Conservation (phyloP, 2,888 invertebrate genomes). For the Monopis laevigella region DNA sequence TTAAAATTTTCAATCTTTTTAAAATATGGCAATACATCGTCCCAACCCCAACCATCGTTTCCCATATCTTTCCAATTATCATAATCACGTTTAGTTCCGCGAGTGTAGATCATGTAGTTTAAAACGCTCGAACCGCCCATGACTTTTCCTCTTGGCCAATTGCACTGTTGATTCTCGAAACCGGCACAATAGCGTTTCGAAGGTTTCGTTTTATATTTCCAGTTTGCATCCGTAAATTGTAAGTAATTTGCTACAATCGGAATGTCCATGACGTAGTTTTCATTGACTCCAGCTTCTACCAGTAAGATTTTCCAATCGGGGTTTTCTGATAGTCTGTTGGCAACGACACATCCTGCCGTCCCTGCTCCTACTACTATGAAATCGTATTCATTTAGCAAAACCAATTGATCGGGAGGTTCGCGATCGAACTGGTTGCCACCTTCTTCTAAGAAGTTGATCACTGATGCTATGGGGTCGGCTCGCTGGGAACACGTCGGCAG, state of each 20-base stretch:
- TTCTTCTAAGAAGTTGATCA: slow-evolving; percentile 61
- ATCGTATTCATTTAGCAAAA: slow-evolving; percentile 71
- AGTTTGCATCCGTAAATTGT: slow-evolving; percentile 77
- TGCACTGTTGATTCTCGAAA: slow-evolving; percentile 77
- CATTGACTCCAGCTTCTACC: slow-evolving; percentile 77
- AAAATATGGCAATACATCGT: slow-evolving; percentile 78
- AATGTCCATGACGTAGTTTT: slow-evolving; percentile 79
- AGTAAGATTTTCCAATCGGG: slow-evolving; percentile 73
- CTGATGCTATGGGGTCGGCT: slow-evolving; percentile 49
- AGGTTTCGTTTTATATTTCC: slow-evolving; percentile 84
- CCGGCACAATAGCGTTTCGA: slow-evolving; percentile 77
- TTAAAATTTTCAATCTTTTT: slow-evolving; percentile 79
- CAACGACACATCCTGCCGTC: slow-evolving; percentile 80
- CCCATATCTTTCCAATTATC: slow-evolving; percentile 79
- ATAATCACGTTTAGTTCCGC: slow-evolving; percentile 77
- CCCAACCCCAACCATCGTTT: slow-evolving; percentile 78
- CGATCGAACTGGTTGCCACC: slow-evolving; percentile 55
- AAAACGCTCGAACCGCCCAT: slow-evolving; percentile 84
- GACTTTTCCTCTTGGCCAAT: slow-evolving; percentile 84
- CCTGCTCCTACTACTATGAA: slow-evolving; percentile 84
- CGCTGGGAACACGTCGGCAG: slow-evolving; percentile 32
- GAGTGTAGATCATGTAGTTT: slow-evolving; percentile 83
- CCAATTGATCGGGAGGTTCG: slow-evolving; percentile 64
- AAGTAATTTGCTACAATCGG: slow-evolving; percentile 78
- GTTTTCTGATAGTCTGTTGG: slow-evolving; percentile 77